These are phyloP conservation scores for Ectropis crepuscularia DNA, from an alignment of 2,888 invertebrate genomes.

Conservation along the genomic window DNA sequence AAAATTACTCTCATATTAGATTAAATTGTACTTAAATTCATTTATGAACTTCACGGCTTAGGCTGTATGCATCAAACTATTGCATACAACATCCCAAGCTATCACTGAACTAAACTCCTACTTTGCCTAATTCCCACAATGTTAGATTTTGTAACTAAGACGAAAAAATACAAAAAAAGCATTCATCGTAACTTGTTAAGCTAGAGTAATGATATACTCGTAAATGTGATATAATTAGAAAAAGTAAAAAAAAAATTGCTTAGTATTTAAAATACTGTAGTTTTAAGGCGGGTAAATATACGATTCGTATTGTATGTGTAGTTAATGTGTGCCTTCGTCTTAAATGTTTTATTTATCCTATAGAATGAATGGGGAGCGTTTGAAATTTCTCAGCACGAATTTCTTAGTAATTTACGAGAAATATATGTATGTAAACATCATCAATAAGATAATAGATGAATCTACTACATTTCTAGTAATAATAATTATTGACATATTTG, in stretches of 20 bases:
- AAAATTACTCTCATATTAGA: conserved; percentile 34
- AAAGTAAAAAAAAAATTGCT: conserved; percentile 30
- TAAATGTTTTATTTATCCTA: conserved; percentile 16
- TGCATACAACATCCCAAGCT: not conserved
- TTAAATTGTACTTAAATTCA: conserved; percentile 59
- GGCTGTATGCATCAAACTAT: not conserved
- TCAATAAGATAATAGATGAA: no score
- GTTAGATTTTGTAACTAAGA: conserved; percentile 61
- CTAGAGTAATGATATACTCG: conserved; percentile 75
- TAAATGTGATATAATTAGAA: conserved; percentile 73
- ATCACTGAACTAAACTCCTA: not conserved
- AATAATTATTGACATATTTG: no score
- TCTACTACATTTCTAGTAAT: no score
- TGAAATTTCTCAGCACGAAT: conserved; percentile 16
- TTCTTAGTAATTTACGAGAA: conserved; percentile 6
- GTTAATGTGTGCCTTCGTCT: conserved; percentile 28
- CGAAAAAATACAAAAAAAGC: conserved; percentile 60
- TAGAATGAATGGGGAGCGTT: conserved; percentile 4
- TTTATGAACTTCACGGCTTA: conserved; percentile 48
- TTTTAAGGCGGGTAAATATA: conserved; percentile 59
- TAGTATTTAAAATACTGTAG: conserved; percentile 60
- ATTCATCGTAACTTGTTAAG: conserved; percentile 60
- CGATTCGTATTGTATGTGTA: conserved; percentile 29
- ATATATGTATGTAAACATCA: no score
- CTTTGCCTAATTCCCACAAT: conserved; percentile 49